Evolutionary conservation across 2,113 vertebrate genomes (phyloP), one percentile per base, ranked within the genome.

Genomic region (Prunella himalayana): DNA sequence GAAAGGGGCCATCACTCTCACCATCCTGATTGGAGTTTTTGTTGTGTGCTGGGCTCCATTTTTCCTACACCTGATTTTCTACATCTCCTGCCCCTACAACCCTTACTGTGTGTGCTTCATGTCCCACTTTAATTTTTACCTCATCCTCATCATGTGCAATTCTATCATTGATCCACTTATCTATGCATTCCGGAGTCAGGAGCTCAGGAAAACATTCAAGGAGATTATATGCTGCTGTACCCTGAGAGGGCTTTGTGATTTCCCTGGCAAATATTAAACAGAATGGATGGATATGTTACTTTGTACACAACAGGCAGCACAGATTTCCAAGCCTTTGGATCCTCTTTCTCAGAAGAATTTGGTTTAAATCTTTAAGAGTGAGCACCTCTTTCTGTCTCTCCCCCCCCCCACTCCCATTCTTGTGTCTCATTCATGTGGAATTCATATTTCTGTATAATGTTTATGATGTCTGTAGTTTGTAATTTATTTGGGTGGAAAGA

Each of bases 111-210:
- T 99, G 51, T 99, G 99, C 75, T 99, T 99, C 97, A 99, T 99
- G 99, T 99, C 99, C 33, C 99, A 99, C 90, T 99, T 99, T 92
- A 99, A 99, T 97, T 97, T 99, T 94, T 99, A 99, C 88, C 99
- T 99, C 96, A 99, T 99, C 49, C 98, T 99, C 57, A 99, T 99
- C 95, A 99, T 99, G 99, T 99, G 99, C 79, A 99, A 99, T 88
- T 99, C 99, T 4, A 97, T 99, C 96, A 99, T 99, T 0, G 99
- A 99, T 94, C 99, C 99, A 30, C 98, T 99, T 49, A 99, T 99
- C 88, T 99, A 99, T 44, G 99, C 99, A 25, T 99, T 99, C 51
- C 98, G 99, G 68, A 99, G 99, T 95, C 99, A 99, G 65, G 99
- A 99, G 95, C 98, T 99, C 96, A 98, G 99, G 66, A 99, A 99